Evolutionary conservation across 2,113 vertebrate species (phyloP).

Genomic region (Dolichallabes microphthalmus): DNA sequence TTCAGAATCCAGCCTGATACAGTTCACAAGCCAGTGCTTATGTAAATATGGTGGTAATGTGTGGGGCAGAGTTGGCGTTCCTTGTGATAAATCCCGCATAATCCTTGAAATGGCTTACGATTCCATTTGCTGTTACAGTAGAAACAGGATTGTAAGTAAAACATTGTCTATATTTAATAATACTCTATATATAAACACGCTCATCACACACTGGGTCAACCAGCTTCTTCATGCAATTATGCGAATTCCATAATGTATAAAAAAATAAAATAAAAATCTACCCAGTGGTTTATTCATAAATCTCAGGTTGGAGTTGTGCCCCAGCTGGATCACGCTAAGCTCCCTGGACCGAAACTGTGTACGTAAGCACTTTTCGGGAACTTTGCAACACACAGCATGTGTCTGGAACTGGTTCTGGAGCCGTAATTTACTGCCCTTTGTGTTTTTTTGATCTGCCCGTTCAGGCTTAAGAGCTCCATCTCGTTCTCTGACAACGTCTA

Average conservation of each 20-base stretch:
- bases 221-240: neutral
- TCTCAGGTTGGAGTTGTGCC: slow-evolving; percentile 36
- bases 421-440: slow-evolving; percentile 29
- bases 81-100: neutral
- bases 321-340: slow-evolving; percentile 39
- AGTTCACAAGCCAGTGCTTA: neutral
- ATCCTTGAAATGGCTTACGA: neutral
- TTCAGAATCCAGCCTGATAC: neutral
- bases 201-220: neutral
- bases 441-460: slow-evolving; percentile 16
- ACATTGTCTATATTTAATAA: neutral
- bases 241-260: neutral
- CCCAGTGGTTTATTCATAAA: slow-evolving; percentile 31
- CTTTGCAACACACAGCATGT: slow-evolving; percentile 36
- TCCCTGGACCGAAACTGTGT: slow-evolving; percentile 11
- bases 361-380: slow-evolving; percentile 42
- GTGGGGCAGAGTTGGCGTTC: neutral
- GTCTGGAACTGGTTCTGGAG: slow-evolving; percentile 37
- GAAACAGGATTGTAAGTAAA: neutral
- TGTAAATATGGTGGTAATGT: neutral
- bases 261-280: no score
- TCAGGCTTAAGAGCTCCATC: slow-evolving; percentile 15
- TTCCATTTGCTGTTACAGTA: neutral
- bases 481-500: slow-evolving; percentile 23
- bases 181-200: neutral